phyloP scores from a whole-genome alignment of 2,888 invertebrate species.

The Alitta virens region DNA sequence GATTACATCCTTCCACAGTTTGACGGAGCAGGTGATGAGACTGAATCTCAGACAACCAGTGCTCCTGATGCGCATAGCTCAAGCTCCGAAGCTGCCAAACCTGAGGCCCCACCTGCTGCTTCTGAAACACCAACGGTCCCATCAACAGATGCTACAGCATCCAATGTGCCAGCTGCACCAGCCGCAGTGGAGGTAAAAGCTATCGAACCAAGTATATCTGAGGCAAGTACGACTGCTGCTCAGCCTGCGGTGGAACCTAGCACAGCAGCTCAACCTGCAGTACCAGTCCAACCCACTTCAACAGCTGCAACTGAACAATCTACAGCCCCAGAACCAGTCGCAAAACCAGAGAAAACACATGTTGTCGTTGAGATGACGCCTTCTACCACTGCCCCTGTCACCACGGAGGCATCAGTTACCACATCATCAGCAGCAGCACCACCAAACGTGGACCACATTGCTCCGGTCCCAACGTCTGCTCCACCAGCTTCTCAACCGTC shows the following conservation, averaged over 20 bases:
- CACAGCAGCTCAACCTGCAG: background rate
- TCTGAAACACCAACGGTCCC: background rate
- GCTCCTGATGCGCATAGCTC: background rate
- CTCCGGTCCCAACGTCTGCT: no score
- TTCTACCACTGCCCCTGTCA: no score
- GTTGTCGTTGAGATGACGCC: no score
- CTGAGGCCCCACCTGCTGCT: no score
- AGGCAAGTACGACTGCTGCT: background rate
- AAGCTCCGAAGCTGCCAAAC: no score
- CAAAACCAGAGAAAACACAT: no score
- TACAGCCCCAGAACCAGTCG: conserved; percentile 18
- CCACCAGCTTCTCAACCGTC: no score
- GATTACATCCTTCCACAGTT: conserved; percentile 5
- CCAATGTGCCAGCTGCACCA: background rate
- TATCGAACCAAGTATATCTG: background rate
- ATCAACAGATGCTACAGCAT: background rate
- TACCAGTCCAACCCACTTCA: background rate
- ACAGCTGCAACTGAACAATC: conserved; percentile 6
- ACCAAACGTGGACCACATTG: no score
- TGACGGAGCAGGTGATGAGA: conserved; percentile 27
- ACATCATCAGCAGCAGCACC: no score
- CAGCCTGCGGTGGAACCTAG: background rate
- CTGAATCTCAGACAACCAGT: background rate
- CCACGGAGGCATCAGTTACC: no score
- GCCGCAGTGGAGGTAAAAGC: background rate